phyloP scores from a whole-genome alignment of 2,797 vertebrate genomes.

The Sebastes elongatus region DNA sequence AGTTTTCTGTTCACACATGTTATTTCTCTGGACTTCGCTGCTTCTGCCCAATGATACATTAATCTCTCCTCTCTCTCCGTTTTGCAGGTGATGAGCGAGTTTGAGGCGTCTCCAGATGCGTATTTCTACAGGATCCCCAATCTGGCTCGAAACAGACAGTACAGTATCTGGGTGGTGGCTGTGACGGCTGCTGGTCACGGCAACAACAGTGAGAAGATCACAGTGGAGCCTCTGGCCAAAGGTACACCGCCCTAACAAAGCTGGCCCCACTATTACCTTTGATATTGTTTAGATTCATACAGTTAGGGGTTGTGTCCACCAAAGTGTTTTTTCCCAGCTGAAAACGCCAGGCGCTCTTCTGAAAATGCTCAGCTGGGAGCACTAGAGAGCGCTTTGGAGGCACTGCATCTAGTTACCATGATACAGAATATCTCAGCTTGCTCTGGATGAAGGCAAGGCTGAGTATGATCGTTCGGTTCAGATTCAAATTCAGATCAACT shows the following conservation, averaged over 20 bases:
- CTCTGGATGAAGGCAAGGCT: too few species aligned
- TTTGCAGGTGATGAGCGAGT: conserved; percentile 97
- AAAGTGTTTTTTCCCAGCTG: too few species aligned
- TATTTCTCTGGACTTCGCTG: not conserved
- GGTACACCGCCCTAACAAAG: conserved; percentile 74
- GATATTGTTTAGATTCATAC: not conserved
- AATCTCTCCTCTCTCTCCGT: conserved; percentile 10
- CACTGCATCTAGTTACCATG: too few species aligned
- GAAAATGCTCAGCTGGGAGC: too few species aligned
- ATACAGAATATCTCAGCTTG: too few species aligned
- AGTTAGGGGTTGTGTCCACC: too few species aligned
- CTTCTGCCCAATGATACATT: conserved; percentile 47
- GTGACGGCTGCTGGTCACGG: conserved; percentile 95
- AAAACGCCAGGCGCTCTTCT: too few species aligned
- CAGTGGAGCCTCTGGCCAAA: conserved; percentile 94
- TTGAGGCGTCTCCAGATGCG: conserved; percentile 94
- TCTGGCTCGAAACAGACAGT: conserved; percentile 93
- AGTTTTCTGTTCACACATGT: not conserved
- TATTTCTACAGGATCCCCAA: conserved; percentile 96
- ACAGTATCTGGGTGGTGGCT: conserved; percentile 98
- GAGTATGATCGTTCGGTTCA: too few species aligned
- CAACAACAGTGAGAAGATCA: conserved; percentile 97
- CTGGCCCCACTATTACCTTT: not conserved
- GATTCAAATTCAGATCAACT: too few species aligned
- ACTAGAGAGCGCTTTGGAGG: too few species aligned